Percentiles rank a stretch among this genome's conserved stretches.
These are phyloP conservation scores for Ammospiza nelsoni DNA, from an alignment of 2,113 vertebrate genomes.

Conservation along the genomic window DNA sequence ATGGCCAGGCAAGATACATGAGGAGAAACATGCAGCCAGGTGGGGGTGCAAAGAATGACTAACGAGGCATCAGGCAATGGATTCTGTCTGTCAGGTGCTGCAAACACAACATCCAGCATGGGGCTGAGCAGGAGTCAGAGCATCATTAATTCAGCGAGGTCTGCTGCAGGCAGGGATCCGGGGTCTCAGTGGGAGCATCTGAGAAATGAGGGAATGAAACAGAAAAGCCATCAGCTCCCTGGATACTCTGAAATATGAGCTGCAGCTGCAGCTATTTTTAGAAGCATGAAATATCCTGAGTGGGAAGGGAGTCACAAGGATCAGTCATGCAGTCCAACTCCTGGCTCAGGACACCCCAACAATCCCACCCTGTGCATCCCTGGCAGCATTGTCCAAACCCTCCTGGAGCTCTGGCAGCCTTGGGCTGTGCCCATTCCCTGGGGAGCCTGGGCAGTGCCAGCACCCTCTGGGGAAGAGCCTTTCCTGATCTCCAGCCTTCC, in stretches of 20 bases:
- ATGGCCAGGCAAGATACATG: not conserved
- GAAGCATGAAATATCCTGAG: not conserved
- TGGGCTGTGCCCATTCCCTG: not conserved
- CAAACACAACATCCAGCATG: not conserved
- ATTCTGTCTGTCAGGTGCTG: not conserved
- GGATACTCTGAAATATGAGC: not conserved
- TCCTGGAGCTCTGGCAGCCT: not conserved
- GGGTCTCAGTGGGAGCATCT: not conserved
- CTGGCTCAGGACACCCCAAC: not conserved
- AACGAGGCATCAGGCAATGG: not conserved
- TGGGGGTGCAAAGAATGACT: not conserved
- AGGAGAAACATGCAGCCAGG: not conserved
- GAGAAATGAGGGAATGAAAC: not conserved
- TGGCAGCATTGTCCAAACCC: accelerated
- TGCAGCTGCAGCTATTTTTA: not conserved
- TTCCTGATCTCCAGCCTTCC: accelerated
- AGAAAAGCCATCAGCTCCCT: not conserved
- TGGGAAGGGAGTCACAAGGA: not conserved
- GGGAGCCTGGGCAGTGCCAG: not conserved
- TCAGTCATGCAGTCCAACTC: not conserved
- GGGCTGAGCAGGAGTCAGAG: not conserved
- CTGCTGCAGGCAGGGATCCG: not conserved
- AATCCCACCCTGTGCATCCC: not conserved
- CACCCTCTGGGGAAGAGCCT: not conserved
- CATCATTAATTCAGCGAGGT: not conserved